Conservation (phyloP, 2,888 invertebrate species). For the Drepanosiphum platanoidis region DNA sequence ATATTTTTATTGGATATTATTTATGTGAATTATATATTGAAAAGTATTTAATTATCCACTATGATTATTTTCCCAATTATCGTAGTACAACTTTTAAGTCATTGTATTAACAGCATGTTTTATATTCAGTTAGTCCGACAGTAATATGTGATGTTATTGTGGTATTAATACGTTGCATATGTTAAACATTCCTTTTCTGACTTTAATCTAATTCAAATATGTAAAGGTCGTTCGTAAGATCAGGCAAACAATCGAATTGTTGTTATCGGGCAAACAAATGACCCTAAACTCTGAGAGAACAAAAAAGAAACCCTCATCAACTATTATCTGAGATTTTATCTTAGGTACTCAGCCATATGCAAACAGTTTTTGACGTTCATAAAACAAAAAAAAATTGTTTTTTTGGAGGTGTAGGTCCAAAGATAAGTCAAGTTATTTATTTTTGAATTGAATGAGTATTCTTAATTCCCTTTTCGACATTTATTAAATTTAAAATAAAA, state of each 20-base stretch:
- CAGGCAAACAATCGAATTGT: conserved; percentile 58
- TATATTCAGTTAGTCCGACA: background rate
- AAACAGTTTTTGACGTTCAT: conserved; percentile 45
- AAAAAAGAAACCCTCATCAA: conserved; percentile 47
- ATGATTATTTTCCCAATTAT: background rate
- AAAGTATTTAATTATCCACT: background rate
- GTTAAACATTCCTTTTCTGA: conserved; percentile 57
- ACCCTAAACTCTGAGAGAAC: conserved; percentile 51
- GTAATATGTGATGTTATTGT: background rate
- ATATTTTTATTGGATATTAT: no score
- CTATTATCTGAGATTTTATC: conserved; percentile 48
- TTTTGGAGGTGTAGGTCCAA: conserved; percentile 40
- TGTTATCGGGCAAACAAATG: conserved; percentile 53
- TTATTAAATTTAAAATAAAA: conserved; percentile 8
- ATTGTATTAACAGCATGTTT: background rate
- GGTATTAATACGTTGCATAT: background rate
- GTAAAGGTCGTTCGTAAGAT: conserved; percentile 55
- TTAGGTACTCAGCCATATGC: conserved; percentile 17
- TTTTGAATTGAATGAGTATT: background rate
- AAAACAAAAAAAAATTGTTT: conserved; percentile 37
- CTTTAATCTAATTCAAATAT: conserved; percentile 62
- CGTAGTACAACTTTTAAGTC: background rate
- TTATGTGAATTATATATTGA: background rate
- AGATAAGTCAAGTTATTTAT: conserved; percentile 34
- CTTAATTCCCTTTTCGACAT: background rate